phyloP scores from a whole-genome alignment of 2,113 vertebrate species.

The Alethe castanea region DNA sequence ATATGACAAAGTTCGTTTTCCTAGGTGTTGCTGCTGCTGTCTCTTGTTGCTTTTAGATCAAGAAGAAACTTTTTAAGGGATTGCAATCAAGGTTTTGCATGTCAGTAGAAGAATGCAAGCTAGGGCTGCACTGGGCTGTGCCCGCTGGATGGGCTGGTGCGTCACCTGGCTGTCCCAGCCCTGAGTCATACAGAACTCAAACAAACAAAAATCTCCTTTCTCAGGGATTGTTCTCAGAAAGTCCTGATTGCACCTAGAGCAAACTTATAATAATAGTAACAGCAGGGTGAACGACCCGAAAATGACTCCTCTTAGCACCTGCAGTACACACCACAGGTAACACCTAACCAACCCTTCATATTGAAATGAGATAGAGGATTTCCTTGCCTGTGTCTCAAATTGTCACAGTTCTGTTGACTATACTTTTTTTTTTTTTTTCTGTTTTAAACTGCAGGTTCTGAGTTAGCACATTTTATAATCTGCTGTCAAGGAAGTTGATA shows the following conservation, averaged over 20 bases:
- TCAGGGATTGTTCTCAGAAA: background rate
- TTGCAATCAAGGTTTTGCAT: background rate
- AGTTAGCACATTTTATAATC: background rate
- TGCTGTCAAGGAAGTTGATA: background rate
- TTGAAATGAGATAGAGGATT: background rate
- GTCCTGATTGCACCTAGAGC: background rate
- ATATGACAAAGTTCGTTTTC: background rate
- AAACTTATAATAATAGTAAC: background rate
- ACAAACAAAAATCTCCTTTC: background rate
- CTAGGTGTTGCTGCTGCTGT: slow-evolving; percentile 17
- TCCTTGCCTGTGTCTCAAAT: background rate
- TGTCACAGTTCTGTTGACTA: background rate
- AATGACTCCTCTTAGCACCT: background rate
- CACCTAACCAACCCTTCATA: fast-evolving
- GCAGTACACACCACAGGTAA: background rate
- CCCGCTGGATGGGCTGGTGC: background rate
- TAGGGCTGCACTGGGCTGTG: background rate
- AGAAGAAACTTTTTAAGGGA: background rate
- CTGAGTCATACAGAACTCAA: background rate
- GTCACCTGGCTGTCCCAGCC: background rate
- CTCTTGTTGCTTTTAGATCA: background rate
- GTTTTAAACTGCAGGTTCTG: background rate
- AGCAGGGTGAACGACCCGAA: background rate
- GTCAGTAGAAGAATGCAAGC: background rate
- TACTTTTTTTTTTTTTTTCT: background rate